Conservation (phyloP, 23 tunicate species). For the Phallusia fumigata region DNA sequence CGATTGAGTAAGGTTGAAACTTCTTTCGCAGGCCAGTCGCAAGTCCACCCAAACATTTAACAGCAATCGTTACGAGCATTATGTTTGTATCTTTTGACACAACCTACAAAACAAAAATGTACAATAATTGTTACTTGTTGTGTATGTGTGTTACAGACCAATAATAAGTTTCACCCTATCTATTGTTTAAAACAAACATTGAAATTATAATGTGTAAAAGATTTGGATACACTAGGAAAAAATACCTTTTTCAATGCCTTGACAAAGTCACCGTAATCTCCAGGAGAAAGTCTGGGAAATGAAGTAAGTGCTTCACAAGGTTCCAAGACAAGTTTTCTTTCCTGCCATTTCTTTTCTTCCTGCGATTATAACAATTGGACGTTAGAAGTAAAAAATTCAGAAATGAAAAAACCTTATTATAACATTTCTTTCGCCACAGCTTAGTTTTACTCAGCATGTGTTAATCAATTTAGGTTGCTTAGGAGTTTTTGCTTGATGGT, state of each 20-base stretch:
- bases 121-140: too few species aligned
- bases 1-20: slow-evolving; percentile 80
- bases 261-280: slow-evolving; percentile 78
- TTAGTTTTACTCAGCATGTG: too few species aligned
- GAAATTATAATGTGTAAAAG: too few species aligned
- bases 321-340: slow-evolving; percentile 82
- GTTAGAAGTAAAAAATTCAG: too few species aligned
- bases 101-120: slow-evolving; percentile 37
- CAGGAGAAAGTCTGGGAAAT: slow-evolving; percentile 61
- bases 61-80: slow-evolving; percentile 81
- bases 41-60: slow-evolving; percentile 77
- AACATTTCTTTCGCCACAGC: too few species aligned
- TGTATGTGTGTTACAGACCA: too few species aligned
- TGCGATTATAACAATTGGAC: slow-evolving; percentile 1
- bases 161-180: too few species aligned
- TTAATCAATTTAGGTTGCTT: too few species aligned
- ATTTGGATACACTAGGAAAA: background rate
- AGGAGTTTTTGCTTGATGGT: too few species aligned
- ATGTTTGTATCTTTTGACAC: slow-evolving; percentile 92
- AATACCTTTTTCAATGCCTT: slow-evolving; percentile 84
- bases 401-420: too few species aligned
- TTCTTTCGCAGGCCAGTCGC: slow-evolving; percentile 89
- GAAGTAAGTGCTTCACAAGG: slow-evolving; percentile 60
- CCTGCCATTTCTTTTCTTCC: slow-evolving; percentile 99
- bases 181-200: too few species aligned